These are phyloP conservation scores for Acanthis flammea DNA, from an alignment of 2,797 vertebrate genomes.

Conservation along the genomic window DNA sequence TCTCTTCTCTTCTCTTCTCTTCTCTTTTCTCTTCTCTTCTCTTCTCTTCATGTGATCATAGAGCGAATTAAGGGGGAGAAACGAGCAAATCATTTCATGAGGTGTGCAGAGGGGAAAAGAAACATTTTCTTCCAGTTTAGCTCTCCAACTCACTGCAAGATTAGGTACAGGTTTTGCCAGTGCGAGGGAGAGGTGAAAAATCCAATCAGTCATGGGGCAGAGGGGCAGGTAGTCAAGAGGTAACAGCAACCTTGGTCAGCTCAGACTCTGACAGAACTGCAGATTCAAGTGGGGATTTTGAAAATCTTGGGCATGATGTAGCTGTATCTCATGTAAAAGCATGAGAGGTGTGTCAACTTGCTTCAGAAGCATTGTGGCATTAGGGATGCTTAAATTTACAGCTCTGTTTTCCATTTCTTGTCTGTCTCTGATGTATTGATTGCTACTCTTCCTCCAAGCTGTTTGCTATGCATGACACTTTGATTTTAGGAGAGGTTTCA, in stretches of 20 bases:
- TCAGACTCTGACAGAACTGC: background rate
- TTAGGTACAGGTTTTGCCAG: background rate
- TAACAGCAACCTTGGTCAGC: background rate
- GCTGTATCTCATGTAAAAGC: background rate
- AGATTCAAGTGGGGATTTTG: background rate
- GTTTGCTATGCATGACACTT: background rate
- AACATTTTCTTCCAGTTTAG: background rate
- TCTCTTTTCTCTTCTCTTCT: background rate
- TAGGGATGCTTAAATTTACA: background rate
- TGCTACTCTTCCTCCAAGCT: background rate
- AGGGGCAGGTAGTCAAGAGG: background rate
- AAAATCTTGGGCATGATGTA: background rate
- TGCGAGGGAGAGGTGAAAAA: background rate
- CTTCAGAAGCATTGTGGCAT: background rate
- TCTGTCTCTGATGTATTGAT: background rate
- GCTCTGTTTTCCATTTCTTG: background rate
- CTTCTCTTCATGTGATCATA: background rate
- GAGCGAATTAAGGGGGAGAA: background rate
- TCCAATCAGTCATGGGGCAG: background rate
- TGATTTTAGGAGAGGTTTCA: background rate
- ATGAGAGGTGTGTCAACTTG: background rate
- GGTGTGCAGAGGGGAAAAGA: rapidly evolving
- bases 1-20: background rate
- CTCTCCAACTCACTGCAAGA: background rate
- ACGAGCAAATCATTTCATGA: background rate